Conservation (phyloP, 2,797 vertebrate genomes). For the Arnoldichthys spilopterus region DNA sequence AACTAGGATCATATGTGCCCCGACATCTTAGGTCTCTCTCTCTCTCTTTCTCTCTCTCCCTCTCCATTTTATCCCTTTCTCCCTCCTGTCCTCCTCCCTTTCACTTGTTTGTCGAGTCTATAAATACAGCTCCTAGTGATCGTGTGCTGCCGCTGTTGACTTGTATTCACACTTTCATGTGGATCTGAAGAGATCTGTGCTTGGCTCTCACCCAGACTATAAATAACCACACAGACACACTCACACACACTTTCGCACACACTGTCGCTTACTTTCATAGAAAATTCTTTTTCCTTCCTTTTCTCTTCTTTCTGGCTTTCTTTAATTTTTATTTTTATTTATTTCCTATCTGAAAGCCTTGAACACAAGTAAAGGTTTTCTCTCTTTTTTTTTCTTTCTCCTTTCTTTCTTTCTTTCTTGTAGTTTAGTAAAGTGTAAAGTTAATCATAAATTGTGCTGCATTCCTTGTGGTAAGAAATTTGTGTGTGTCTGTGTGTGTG, state of each 20-base stretch:
- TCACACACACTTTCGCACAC: not conserved
- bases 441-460: conserved; percentile 22
- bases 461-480: conserved; percentile 12
- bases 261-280: not conserved
- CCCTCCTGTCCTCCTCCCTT: not conserved
- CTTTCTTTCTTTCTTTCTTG: conserved; percentile 48
- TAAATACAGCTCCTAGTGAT: conserved; percentile 24
- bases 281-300: not conserved
- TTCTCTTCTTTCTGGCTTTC: not conserved
- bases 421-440: conserved; percentile 21
- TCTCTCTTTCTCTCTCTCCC: conserved; percentile 52
- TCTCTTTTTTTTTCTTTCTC: conserved; percentile 69
- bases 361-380: too few relatives aligned
- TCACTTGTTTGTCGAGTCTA: conserved; percentile 25
- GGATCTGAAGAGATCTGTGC: conserved; percentile 26
- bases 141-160: not conserved
- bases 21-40: conserved; percentile 32
- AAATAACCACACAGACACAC: conserved; percentile 58
- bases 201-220: conserved; percentile 57
- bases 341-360: conserved; percentile 59
- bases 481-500: conserved; percentile 19
- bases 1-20: conserved; percentile 67
- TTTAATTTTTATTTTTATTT: not conserved
- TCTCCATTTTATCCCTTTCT: not conserved
- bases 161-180: conserved; percentile 41